Conservation (phyloP, 2,113 vertebrate species). For the Scortum barcoo region DNA sequence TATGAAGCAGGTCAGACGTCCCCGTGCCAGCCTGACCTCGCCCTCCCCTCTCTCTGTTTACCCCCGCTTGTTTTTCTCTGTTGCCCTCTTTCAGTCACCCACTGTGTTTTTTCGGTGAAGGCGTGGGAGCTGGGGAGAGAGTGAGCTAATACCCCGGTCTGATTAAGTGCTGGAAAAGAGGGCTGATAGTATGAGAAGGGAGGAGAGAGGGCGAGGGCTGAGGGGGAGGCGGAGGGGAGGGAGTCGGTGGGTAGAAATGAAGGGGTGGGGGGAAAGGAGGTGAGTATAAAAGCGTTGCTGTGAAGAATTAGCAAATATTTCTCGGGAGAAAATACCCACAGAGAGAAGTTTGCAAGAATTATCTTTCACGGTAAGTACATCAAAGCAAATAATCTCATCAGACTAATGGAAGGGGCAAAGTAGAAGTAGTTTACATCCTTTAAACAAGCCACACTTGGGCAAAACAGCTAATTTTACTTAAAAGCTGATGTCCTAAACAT, state of each 20-base stretch:
- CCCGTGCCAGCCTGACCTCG: constrained; percentile 34
- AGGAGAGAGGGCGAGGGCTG: constrained; percentile 63
- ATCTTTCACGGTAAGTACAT: constrained; percentile 69
- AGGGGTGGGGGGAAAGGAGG: constrained; percentile 66
- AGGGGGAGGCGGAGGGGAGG: constrained; percentile 28
- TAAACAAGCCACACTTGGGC: not conserved
- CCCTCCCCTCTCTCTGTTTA: constrained; percentile 19
- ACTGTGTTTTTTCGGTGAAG: constrained; percentile 23
- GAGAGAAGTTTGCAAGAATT: constrained; percentile 55
- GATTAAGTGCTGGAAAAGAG: constrained; percentile 73
- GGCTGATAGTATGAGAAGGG: constrained; percentile 71
- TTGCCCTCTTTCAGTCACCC: constrained; percentile 13
- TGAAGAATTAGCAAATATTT: constrained; percentile 75
- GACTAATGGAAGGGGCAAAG: not conserved
- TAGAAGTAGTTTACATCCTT: constrained; percentile 8
- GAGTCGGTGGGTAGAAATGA: constrained; percentile 58
- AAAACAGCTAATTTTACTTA: not conserved
- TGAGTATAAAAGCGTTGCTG: constrained; percentile 78
- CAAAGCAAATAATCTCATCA: not conserved
- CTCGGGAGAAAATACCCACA: constrained; percentile 51
- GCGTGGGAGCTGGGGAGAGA: constrained; percentile 68
- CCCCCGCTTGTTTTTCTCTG: constrained; percentile 49
- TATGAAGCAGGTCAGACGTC: constrained; percentile 34
- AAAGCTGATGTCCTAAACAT: not conserved
- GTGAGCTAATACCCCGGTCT: constrained; percentile 77